Evolutionary conservation across 2,797 vertebrate species (phyloP).

Genomic region (Garrulus glandarius): DNA sequence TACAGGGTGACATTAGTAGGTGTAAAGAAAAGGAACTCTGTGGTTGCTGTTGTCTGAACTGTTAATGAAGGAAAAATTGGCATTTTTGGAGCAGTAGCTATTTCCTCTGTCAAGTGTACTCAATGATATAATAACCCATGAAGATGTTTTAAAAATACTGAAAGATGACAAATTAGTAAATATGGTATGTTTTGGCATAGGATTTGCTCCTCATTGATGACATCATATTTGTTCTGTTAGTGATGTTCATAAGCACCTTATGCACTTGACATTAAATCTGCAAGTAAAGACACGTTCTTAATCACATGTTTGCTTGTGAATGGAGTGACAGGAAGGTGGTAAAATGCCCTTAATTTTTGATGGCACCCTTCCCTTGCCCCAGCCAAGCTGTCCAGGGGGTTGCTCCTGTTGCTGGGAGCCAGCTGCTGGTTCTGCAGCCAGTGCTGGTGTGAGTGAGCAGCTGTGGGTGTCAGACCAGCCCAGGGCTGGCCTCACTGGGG

Average conservation of each 20-base stretch:
- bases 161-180: background rate
- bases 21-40: background rate
- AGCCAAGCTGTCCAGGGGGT: background rate
- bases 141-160: background rate
- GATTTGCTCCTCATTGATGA: background rate
- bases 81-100: background rate
- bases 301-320: rapidly evolving
- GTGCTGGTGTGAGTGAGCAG: rapidly evolving
- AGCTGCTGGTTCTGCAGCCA: background rate
- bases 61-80: background rate
- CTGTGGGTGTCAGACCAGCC: background rate
- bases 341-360: background rate
- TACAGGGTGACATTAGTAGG: background rate
- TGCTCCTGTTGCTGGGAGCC: background rate
- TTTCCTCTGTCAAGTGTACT: background rate
- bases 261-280: rapidly evolving
- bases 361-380: background rate
- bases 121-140: background rate
- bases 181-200: background rate
- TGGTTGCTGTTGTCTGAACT: background rate
- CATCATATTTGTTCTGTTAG: background rate
- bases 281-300: background rate
- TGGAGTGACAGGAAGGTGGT: background rate
- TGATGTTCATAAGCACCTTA: background rate
- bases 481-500: background rate